Evolutionary conservation across 2,888 invertebrate genomes (phyloP), one percentile per base, ranked within the genome.

Genomic region (Linyphia triangularis): DNA sequence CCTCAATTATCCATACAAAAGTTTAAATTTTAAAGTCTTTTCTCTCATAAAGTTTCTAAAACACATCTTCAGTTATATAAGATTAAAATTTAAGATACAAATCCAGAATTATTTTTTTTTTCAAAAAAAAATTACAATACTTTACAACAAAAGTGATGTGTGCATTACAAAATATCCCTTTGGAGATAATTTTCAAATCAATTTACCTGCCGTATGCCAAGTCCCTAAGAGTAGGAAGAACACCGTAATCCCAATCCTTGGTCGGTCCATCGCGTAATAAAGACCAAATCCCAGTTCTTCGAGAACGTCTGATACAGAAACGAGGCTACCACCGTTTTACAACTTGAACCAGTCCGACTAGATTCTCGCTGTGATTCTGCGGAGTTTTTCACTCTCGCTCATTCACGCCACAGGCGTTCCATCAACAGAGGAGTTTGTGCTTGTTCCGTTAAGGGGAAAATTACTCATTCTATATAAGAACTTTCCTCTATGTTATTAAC

Each of bases 261-360:
- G 43, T 40, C 43, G 37, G 63, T 85, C 85, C 85, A 86, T 86
- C 65, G 70, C 70, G 85, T 61, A 33, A 43, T 40, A 72, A 79
- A 57, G 40, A 28, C 28, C 26, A 65, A 86, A 78, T 63, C 61
- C 28, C 40, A 79, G 61, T 67, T 40, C 59, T 61, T 30, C 61
- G 57, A 70, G 70, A 61, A 37, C 6, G 73, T 51, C 59, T 28
- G 19, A 26, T 79, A 59, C 61, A 26, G 78, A 85, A 86, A 79
- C 72, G 72, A 72, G 85, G 77, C 43, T 72, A 85, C 67, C 75
- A n/a, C 65, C 78, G 78, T 78, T 65, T 51, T 43, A 24, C 65
- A 78, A 57, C 63, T 72, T 22, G 63, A 86, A 86, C 85, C 85
- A 79, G 85, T 86, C 85, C 37, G 79, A 86, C 85, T 65, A 86